These are phyloP conservation scores for Luperina nickerlii DNA, from an alignment of 2,888 invertebrate species.

Conservation along the genomic window DNA sequence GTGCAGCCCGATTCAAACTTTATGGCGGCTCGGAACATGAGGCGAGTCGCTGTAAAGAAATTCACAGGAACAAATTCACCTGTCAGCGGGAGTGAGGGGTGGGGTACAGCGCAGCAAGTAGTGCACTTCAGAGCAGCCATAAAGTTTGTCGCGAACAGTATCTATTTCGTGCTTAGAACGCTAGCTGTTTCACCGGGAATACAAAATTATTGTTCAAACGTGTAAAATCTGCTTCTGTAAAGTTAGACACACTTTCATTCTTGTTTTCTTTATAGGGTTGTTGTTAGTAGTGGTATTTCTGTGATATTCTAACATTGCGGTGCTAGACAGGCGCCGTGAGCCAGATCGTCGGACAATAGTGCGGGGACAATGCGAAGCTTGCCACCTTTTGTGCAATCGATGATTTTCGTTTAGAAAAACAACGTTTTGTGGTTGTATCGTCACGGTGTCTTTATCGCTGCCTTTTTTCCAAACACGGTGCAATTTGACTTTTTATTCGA, in stretches of 20 bases:
- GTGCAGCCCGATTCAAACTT: too few species aligned
- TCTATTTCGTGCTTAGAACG: neutral
- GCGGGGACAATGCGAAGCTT: conserved; percentile 53
- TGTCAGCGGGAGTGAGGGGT: too few species aligned
- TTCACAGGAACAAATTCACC: too few species aligned
- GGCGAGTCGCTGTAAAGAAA: too few species aligned
- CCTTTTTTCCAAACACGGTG: neutral
- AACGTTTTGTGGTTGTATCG: conserved; percentile 27
- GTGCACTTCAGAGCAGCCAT: too few species aligned
- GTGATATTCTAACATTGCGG: neutral
- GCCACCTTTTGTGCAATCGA: conserved; percentile 58
- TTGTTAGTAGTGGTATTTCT: conserved; percentile 26
- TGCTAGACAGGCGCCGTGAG: conserved; percentile 27
- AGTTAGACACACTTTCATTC: neutral
- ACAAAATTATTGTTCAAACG: neutral
- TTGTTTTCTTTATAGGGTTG: neutral
- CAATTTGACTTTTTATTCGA: neutral
- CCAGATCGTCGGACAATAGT: conserved; percentile 58
- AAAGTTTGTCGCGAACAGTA: neutral
- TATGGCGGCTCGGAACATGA: too few species aligned
- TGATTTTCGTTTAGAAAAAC: conserved; percentile 47
- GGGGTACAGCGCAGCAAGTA: neutral
- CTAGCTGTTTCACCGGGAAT: neutral
- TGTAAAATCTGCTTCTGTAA: neutral
- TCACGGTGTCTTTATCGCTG: conserved; percentile 17